phyloP scores from a whole-genome alignment of 2,888 invertebrate genomes.

The Subacronicta megacephala region DNA sequence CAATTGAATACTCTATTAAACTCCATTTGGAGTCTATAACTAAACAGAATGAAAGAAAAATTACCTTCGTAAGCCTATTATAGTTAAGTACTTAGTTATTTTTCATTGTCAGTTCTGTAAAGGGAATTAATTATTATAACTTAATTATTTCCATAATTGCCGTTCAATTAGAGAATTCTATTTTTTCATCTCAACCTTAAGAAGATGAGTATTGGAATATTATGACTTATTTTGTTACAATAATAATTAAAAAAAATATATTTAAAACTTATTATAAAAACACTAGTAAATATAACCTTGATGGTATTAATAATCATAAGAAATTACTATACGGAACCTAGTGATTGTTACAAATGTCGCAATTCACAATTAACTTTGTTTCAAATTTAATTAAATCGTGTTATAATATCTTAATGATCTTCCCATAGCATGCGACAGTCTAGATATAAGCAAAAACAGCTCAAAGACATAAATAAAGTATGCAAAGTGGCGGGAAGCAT shows the following conservation, averaged over 20 bases:
- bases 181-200: too few relatives aligned
- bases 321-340: too few relatives aligned
- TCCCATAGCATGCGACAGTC: constrained; percentile 48
- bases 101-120: constrained; percentile 23
- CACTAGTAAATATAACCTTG: too few relatives aligned
- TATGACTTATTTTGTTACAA: too few relatives aligned
- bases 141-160: constrained; percentile 7
- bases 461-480: constrained; percentile 70
- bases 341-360: too few relatives aligned
- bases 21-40: constrained; percentile 7
- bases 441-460: constrained; percentile 51
- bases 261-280: too few relatives aligned
- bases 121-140: constrained; percentile 16
- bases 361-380: constrained; percentile 11
- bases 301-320: too few relatives aligned
- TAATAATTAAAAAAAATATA: too few relatives aligned
- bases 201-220: too few relatives aligned
- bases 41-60: constrained; percentile 25
- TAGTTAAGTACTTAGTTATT: too few relatives aligned
- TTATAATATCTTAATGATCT: constrained; percentile 46
- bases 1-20: constrained; percentile 7
- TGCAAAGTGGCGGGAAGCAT: constrained; percentile 68
- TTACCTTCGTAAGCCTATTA: too few relatives aligned
- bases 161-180: too few relatives aligned
- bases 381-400: constrained; percentile 11